Base-by-base conservation (phyloP, 2,888 invertebrate species). In the Cosmia pyralina region DNA sequence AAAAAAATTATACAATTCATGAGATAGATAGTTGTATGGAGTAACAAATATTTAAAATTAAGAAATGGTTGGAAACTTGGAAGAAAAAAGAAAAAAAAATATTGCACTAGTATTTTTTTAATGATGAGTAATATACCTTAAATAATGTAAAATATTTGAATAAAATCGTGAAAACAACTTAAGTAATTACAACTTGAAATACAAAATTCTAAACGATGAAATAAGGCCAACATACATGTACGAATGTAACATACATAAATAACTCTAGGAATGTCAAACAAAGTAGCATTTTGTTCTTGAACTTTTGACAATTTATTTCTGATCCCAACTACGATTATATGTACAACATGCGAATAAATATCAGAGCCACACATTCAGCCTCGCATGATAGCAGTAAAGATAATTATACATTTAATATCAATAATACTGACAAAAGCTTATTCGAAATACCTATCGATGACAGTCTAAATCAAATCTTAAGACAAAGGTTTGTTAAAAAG, bases 251-350 rank as follows among this genome's bases (percentile, higher is more conserved):
- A 69, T 79, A 68, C 60, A 71, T 71, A 71, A 81, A 81, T 69
- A 79, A 77, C 68, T 72, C 64, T 75, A 71, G 63, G 81, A 81
- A 85, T 86, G 85, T 79, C 85, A 85, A 72, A 75, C 77, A 71
- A 73, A 75, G 69, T 75, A 74, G 73, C 60, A 77, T 77, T 70
- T 74, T 72, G 75, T 85, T 81, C 83, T 85, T 86, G 85, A 86
- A 86, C 85, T 85, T 86, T 86, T 79, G 72, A 70, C 73, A 84
- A 85, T 86, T 84, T 86, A 85, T 86, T 79, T 85, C 79, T 77
- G 79, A 85, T 82, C 55, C 58, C 41, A 79, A 72, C 69, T 72
- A 50, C 65, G 82, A 86, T 85, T 74, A 75, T 55, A 66, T 62
- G 69, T 62, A 76, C 62, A n/a, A 79, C 64, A 79, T 58, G 70